These are phyloP conservation scores for Drosophila koepferae DNA, from an alignment of 2,888 invertebrate genomes.

Conservation along the genomic window DNA sequence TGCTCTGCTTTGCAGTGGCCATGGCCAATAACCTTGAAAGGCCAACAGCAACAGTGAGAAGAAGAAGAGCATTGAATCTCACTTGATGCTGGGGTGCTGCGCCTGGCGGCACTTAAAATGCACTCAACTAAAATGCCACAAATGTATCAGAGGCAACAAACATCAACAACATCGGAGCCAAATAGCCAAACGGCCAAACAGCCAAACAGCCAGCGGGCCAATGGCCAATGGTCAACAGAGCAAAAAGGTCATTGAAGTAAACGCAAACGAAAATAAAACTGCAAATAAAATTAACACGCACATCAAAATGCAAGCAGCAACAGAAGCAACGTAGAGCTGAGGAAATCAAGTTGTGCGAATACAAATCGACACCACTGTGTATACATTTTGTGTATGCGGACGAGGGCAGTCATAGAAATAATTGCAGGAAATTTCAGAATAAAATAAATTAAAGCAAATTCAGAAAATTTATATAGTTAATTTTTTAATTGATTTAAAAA, in stretches of 20 bases:
- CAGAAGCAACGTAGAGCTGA: background rate
- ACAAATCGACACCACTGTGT: background rate
- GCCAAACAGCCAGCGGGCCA: slow-evolving; percentile 31
- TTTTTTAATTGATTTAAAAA: too few relatives aligned
- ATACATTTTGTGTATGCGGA: background rate
- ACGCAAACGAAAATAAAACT: slow-evolving; percentile 62
- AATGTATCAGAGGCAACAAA: slow-evolving; percentile 49
- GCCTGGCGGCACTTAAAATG: slow-evolving; percentile 62
- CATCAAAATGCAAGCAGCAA: slow-evolving; percentile 45
- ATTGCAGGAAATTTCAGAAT: background rate
- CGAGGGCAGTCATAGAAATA: background rate
- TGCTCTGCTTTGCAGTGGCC: slow-evolving; percentile 20
- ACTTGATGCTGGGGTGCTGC: background rate
- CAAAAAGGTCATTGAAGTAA: slow-evolving; percentile 63
- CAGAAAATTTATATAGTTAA: too few relatives aligned
- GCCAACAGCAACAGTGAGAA: slow-evolving; percentile 1
- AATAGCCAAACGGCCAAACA: slow-evolving; percentile 21
- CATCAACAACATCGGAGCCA: slow-evolving; percentile 44
- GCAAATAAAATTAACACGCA: slow-evolving; percentile 67
- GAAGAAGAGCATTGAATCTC: background rate
- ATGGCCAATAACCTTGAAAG: slow-evolving; percentile 51
- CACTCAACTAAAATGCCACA: slow-evolving; percentile 70
- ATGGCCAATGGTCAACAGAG: slow-evolving; percentile 39
- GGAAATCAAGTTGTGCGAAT: background rate
- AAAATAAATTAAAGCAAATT: too few relatives aligned